These are phyloP conservation scores for Chrysolina haemoptera DNA, from an alignment of 2,888 invertebrate genomes.

Conservation along the genomic window DNA sequence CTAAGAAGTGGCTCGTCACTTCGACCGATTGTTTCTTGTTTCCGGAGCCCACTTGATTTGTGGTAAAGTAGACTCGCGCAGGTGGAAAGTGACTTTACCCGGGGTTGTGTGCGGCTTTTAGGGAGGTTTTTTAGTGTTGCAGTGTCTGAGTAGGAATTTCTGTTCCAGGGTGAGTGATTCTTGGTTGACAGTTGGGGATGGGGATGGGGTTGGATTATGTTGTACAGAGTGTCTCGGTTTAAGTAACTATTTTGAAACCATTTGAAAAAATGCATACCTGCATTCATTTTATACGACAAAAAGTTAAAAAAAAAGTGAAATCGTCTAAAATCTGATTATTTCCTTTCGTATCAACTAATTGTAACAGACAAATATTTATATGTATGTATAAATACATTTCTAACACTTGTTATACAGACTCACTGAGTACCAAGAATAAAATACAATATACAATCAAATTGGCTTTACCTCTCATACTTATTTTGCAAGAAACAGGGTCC, in stretches of 20 bases:
- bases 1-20: conserved; percentile 34
- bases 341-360: too few species aligned
- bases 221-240: neutral
- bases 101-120: neutral
- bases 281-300: too few species aligned
- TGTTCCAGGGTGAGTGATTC: conserved; percentile 6
- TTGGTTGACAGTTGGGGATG: neutral
- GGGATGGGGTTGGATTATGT: neutral
- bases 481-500: too few species aligned
- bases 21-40: conserved; percentile 13
- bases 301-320: too few species aligned
- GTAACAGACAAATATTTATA: too few species aligned
- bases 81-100: conserved; percentile 27
- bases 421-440: too few species aligned
- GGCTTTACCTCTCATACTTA: too few species aligned
- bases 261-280: too few species aligned
- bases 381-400: too few species aligned
- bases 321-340: too few species aligned
- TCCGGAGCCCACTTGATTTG: neutral
- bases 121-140: neutral
- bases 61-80: conserved; percentile 21
- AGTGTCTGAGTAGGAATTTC: neutral
- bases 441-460: too few species aligned
- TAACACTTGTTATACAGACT: too few species aligned
- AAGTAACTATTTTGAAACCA: neutral